These are phyloP conservation scores for Ptyas mucosa DNA, from an alignment of 2,113 vertebrate species.

Conservation along the genomic window DNA sequence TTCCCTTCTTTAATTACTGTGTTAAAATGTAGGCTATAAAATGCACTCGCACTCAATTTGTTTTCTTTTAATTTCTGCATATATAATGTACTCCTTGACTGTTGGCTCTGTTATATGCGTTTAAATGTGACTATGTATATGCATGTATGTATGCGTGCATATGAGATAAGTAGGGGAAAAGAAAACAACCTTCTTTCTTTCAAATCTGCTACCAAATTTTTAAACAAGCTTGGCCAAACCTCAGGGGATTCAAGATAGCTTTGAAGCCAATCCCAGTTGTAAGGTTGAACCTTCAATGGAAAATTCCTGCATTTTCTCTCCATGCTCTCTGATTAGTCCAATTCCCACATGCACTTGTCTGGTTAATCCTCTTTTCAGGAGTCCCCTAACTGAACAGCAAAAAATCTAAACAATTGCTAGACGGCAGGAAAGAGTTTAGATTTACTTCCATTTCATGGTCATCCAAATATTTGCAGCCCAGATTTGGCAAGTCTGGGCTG, in stretches of 20 bases:
- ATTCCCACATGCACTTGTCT: background rate
- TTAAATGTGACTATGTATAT: background rate
- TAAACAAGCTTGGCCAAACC: background rate
- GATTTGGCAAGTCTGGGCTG: background rate
- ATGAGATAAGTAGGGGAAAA: background rate
- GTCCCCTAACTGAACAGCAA: background rate
- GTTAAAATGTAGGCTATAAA: constrained; percentile 69
- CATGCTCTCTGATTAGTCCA: background rate
- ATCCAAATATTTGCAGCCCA: background rate
- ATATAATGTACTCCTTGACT: constrained; percentile 49
- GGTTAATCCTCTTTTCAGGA: background rate
- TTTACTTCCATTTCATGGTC: background rate
- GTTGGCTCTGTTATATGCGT: constrained; percentile 16
- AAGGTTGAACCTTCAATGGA: background rate
- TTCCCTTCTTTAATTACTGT: constrained; percentile 74
- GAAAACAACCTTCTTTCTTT: background rate
- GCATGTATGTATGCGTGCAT: background rate
- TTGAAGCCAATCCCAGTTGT: background rate
- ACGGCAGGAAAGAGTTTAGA: background rate
- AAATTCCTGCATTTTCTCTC: background rate
- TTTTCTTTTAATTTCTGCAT: constrained; percentile 44
- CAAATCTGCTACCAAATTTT: background rate
- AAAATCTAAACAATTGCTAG: background rate
- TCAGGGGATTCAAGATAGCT: background rate
- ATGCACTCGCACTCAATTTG: constrained; percentile 65